phyloP scores from a whole-genome alignment of 2,888 invertebrate species.

The Megamerina dolium region DNA sequence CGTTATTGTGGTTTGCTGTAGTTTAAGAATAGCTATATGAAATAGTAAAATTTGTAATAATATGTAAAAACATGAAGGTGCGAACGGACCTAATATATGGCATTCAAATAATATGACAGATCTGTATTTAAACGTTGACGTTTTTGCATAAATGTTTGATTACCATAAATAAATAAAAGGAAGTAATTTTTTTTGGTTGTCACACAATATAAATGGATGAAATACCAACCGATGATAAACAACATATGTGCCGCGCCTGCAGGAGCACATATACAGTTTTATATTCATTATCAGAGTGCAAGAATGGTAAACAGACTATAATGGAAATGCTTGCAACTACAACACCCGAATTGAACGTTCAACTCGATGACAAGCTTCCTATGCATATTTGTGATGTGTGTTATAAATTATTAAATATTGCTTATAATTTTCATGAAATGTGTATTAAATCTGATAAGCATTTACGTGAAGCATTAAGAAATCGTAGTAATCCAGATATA shows the following conservation, averaged over 20 bases:
- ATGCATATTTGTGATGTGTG: constrained; percentile 57
- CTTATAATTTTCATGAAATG: constrained; percentile 52
- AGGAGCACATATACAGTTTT: constrained; percentile 13
- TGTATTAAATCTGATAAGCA: constrained; percentile 50
- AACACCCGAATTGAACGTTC: constrained; percentile 3
- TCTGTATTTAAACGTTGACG: too few relatives aligned
- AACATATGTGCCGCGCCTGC: constrained; percentile 25
- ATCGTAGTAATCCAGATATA: neutral
- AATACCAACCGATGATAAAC: too few relatives aligned
- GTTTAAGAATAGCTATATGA: too few relatives aligned
- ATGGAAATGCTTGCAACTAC: constrained; percentile 1
- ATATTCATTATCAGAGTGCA: constrained; percentile 6
- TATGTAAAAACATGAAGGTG: too few relatives aligned
- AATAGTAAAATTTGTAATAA: too few relatives aligned
- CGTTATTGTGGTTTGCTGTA: too few relatives aligned
- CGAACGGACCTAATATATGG: too few relatives aligned
- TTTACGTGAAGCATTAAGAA: constrained; percentile 30
- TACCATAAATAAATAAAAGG: too few relatives aligned
- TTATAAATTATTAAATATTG: constrained; percentile 50
- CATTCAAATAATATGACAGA: too few relatives aligned
- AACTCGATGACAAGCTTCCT: constrained; percentile 51
- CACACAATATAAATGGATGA: too few relatives aligned
- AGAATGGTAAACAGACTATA: neutral
- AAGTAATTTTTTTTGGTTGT: too few relatives aligned
- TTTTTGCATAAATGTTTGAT: too few relatives aligned